Evolutionary conservation across 2,888 invertebrate genomes (phyloP).

Genomic region (Fragum sueziense): DNA sequence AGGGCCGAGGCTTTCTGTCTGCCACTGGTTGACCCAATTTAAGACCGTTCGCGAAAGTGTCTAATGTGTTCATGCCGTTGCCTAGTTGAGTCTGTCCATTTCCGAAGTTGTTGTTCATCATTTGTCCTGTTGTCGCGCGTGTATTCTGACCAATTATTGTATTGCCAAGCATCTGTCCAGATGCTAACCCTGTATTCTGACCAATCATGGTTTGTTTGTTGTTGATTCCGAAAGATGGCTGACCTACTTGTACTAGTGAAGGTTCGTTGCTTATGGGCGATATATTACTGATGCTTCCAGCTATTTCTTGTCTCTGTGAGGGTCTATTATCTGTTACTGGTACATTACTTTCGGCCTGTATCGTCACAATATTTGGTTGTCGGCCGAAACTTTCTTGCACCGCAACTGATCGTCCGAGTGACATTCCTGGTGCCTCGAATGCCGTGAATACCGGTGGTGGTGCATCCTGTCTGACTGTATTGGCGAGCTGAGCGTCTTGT

Average conservation of each 20-base stretch:
- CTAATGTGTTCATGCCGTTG: background rate
- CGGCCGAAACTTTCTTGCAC: background rate
- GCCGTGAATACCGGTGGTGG: slow-evolving; percentile 12
- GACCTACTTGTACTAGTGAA: too few relatives aligned
- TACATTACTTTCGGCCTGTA: slow-evolving; percentile 17
- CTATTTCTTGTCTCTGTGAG: background rate
- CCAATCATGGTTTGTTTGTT: too few relatives aligned
- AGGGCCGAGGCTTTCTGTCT: background rate
- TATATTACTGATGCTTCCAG: background rate
- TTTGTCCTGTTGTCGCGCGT: background rate
- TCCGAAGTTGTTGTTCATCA: background rate
- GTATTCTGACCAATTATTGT: background rate
- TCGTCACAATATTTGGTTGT: slow-evolving; percentile 7
- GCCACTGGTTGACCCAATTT: slow-evolving; percentile 25
- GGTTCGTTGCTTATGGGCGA: background rate
- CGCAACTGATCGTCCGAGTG: background rate
- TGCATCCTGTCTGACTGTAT: background rate
- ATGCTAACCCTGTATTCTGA: background rate
- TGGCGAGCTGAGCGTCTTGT: slow-evolving; percentile 15
- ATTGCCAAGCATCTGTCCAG: background rate
- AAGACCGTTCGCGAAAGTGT: slow-evolving; percentile 9
- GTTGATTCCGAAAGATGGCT: too few relatives aligned
- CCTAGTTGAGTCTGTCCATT: background rate
- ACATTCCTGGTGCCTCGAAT: slow-evolving; percentile 54
- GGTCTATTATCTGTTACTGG: background rate